Base-by-base conservation (phyloP, 1,140 invertebrate genomes). In the Zaprionus africanus region DNA sequence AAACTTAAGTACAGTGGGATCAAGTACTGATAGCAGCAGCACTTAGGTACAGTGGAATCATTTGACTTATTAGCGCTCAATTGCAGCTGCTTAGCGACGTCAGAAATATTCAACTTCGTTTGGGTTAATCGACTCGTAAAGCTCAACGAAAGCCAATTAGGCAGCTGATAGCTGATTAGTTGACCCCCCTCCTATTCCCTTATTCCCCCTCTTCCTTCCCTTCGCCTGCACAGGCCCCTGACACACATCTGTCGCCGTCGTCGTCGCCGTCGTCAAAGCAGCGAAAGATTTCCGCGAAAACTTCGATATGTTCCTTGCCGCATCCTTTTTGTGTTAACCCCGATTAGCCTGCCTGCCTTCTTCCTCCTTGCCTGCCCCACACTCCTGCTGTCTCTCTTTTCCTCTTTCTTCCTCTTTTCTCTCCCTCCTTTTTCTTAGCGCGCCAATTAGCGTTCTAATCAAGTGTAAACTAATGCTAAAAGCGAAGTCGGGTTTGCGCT, bases 401-500 rank as follows among this genome's bases (percentile, higher is more conserved):
- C 3, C 3, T 9, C 0, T 9, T 34, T 34, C 2, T 11, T 34
- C 9, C 9, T 2, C 9, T 9, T 9, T 11, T 3, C 57, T 15
- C 26, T 36, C 5, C 38, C 56, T 56, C 46, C 24, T 58, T 61
- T 56, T 60, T 67, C 38, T 46, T 34, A 9, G 11, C 19, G 62
- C 34, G 70, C 86, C 85, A 90, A 90, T 90, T 90, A 90, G 85
- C 82, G 85, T 82, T 90, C 85, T 90, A 90, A 90, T 90, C 86
- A 90, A 90, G 85, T 82, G 85, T 90, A 90, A 90, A 90, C 85
- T 88, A 90, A 90, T 88, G 82, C 85, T 90, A 90, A 90, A 90
- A 90, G 85, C 85, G 82, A 82, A 85, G 79, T 82, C 81, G 75
- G 56, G 85, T 88, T 90, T 84, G 81, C 84, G 71, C 58, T 75